Base-by-base conservation (phyloP, 1,140 invertebrate species). In the Campodea augens region DNA sequence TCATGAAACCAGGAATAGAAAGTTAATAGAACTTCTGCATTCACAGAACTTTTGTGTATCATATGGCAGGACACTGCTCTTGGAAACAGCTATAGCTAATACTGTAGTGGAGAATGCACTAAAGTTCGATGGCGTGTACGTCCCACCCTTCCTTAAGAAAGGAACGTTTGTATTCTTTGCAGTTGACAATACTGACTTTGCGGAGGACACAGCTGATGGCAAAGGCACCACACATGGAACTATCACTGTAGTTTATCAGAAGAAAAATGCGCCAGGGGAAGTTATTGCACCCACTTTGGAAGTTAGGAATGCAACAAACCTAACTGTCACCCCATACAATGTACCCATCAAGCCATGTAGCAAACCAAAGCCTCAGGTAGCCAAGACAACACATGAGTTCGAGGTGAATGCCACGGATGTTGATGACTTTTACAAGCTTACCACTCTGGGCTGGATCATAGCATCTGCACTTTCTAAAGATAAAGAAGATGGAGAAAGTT, bases 121-220 rank as follows among this genome's bases (percentile, higher is more conserved):
- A 43, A n/a, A 37, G 39, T 44, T 49, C 41, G 13, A 43, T 24
- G 40, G 48, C 20, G 23, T 49, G 29, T 45, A 51, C 48, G 46
- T 51, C 12, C 46, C 51, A 44, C 46, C 51, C 15, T 52, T 52
- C 43, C 43, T 52, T 18, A 52, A 51, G 46, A 52, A 49, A 29
- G 49, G 43, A 23, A 37, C 44, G 32, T 48, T 48, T 48, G 49
- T 51, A 27, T 43, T 51, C 39, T 52, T 51, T 27, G 45, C 49
- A 20, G 46, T 43, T 23, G 46, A 52, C 41, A 52, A 52, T 36
- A 52, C 39, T 48, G 45, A 52, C 46, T 51, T 52, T 48, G 36
- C 41, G n/a, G 49, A 52, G 41, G 49, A 51, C 32, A 52, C 46
- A 41, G 12, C 22, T 45, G 49, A 47, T 44, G 32, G 32, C 1